These are phyloP conservation scores for Halesus radiatus DNA, from an alignment of 1,140 invertebrate species.

Conservation along the genomic window DNA sequence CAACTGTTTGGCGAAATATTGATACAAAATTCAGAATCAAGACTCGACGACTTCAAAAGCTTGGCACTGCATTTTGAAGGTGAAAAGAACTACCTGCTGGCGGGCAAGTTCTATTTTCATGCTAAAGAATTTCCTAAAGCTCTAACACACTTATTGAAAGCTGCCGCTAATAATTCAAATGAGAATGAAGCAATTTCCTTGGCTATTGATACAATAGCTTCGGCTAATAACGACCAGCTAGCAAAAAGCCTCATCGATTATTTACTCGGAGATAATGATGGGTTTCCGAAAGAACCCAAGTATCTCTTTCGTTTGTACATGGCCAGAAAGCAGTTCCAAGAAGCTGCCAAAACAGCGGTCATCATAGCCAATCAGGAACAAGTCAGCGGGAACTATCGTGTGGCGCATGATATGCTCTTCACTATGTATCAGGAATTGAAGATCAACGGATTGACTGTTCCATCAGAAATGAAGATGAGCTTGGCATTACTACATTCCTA, in stretches of 20 bases:
- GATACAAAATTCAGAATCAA: slow-evolving; percentile 79
- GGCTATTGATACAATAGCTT: slow-evolving; percentile 92
- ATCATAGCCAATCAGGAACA: slow-evolving; percentile 98
- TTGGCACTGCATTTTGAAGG: slow-evolving; percentile 94
- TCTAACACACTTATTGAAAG: slow-evolving; percentile 85
- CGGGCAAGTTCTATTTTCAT: slow-evolving; percentile 95
- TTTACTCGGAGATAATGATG: slow-evolving; percentile 92
- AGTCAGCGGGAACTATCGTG: slow-evolving; percentile 91
- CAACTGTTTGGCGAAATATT: slow-evolving; percentile 94
- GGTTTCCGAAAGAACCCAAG: slow-evolving; percentile 95
- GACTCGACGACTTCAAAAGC: slow-evolving; percentile 87
- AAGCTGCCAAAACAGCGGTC: slow-evolving; percentile 96
- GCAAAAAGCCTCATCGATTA: slow-evolving; percentile 89
- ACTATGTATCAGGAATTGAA: slow-evolving; percentile 91
- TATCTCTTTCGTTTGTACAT: slow-evolving; percentile 97
- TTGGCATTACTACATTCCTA: slow-evolving; percentile 95
- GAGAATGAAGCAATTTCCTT: slow-evolving; percentile 84
- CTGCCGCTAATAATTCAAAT: slow-evolving; percentile 78
- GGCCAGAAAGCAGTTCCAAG: slow-evolving; percentile 91
- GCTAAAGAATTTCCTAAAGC: slow-evolving; percentile 91
- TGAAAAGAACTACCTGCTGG: slow-evolving; percentile 88
- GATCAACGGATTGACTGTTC: slow-evolving; percentile 82
- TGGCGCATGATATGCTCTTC: slow-evolving; percentile 92
- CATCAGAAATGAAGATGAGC: slow-evolving; percentile 88
- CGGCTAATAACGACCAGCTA: slow-evolving; percentile 88